A percentile compares a stretch with the other conserved stretches of the same genome.
Conservation (phyloP, 2,888 invertebrate genomes). For the Parnassius glacialis region DNA sequence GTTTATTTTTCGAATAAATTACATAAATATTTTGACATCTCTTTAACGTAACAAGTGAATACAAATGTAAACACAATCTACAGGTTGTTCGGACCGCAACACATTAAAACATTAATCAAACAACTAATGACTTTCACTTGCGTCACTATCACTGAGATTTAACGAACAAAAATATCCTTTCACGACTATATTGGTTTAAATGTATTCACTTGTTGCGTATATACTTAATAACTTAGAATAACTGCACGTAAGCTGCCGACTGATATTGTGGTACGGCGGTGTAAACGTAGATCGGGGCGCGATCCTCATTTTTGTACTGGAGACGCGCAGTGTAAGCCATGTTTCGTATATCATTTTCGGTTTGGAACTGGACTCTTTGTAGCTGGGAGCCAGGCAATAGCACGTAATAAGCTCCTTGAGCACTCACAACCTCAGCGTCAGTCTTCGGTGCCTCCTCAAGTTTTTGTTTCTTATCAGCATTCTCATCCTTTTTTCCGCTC, state of each 20-base stretch:
- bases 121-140: no score
- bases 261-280: conserved; percentile 64
- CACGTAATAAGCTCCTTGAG: conserved; percentile 82
- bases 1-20: conserved; percentile 6
- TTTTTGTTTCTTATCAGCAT: conserved; percentile 44
- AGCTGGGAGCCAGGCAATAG: conserved; percentile 83
- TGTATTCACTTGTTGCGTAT: not conserved
- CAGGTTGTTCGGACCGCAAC: no score
- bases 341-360: conserved; percentile 72
- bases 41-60: not conserved
- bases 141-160: no score
- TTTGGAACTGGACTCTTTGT: conserved; percentile 82
- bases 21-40: conserved; percentile 1
- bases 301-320: conserved; percentile 83
- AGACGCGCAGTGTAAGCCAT: conserved; percentile 85
- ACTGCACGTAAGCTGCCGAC: conserved; percentile 57
- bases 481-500: conserved; percentile 33
- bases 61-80: not conserved
- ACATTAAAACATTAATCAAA: no score
- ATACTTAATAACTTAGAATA: conserved; percentile 36
- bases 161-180: no score
- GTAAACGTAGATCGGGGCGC: conserved; percentile 83
- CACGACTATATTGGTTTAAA: not conserved
- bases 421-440: conserved; percentile 59
- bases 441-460: conserved; percentile 51